A percentile compares a stretch with the other conserved stretches of the same genome.
Evolutionary conservation across 2,113 vertebrate species (phyloP).

Genomic region (Petrocephalus microphthalmus): DNA sequence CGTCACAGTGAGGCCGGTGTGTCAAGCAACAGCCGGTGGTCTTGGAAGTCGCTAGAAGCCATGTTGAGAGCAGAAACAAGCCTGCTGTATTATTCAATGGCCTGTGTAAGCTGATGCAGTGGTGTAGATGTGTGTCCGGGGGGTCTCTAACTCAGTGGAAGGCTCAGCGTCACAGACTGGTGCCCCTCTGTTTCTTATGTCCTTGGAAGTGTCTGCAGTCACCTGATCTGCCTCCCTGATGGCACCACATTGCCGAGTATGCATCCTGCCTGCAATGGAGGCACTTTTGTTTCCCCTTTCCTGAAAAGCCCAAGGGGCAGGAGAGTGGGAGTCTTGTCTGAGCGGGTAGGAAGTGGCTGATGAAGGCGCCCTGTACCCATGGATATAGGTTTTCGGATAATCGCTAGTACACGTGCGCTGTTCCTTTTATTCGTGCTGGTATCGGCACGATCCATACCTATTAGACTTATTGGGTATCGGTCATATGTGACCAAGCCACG

Average conservation of each 20-base stretch:
- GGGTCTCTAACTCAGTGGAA: background rate
- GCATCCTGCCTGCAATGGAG: background rate
- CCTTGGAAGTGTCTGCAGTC: background rate
- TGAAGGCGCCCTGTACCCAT: background rate
- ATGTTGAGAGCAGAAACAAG: background rate
- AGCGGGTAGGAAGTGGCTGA: background rate
- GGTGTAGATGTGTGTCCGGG: background rate
- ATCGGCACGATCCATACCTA: too few relatives aligned
- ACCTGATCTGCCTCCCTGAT: constrained; percentile 1
- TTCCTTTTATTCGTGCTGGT: too few relatives aligned
- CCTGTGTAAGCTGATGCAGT: background rate
- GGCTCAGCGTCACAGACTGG: background rate
- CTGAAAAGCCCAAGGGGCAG: background rate
- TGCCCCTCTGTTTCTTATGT: background rate
- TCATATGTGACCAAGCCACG: too few relatives aligned
- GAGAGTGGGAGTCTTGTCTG: background rate
- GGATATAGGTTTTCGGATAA: background rate
- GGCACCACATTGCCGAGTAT: background rate
- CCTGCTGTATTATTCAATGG: background rate
- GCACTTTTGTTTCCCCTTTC: background rate
- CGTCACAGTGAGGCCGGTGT: background rate
- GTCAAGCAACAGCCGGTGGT: background rate
- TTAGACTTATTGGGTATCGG: too few relatives aligned
- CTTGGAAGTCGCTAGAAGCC: background rate
- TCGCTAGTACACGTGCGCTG: too few relatives aligned